Conservation (phyloP, 2,888 invertebrate species). For the Saturnia pavonia region DNA sequence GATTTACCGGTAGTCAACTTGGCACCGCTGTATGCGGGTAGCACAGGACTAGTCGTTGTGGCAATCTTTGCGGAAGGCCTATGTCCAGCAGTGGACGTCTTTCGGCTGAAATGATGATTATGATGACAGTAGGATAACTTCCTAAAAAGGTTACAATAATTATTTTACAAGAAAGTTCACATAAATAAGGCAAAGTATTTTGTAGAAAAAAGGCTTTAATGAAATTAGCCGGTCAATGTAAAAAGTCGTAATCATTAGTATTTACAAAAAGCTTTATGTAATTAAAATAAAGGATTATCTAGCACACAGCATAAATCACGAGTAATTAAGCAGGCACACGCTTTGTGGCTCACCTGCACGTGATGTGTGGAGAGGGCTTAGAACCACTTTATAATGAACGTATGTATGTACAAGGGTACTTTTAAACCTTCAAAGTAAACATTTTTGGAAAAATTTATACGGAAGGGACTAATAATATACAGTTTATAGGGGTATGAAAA, state of each 20-base stretch:
- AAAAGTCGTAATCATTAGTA: constrained; percentile 17
- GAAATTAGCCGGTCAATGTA: constrained; percentile 15
- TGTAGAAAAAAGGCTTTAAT: not conserved
- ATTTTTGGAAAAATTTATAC: constrained; percentile 33
- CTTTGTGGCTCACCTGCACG: constrained; percentile 48
- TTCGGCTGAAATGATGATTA: no score
- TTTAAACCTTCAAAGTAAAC: constrained; percentile 50
- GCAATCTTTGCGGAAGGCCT: no score
- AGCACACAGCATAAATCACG: constrained; percentile 62
- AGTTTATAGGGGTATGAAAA: not conserved
- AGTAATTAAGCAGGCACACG: constrained; percentile 65
- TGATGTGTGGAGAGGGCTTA: constrained; percentile 62
- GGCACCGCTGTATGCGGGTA: no score
- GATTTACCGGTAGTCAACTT: no score
- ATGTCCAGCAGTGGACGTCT: no score
- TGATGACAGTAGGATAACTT: not conserved
- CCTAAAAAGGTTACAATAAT: not conserved
- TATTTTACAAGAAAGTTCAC: not conserved
- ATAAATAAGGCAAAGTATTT: not conserved
- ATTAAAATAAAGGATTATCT: constrained; percentile 59
- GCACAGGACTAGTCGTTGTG: no score
- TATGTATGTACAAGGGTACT: constrained; percentile 35
- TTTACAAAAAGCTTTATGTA: constrained; percentile 34
- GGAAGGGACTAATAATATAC: not conserved
- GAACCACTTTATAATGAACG: constrained; percentile 57